Evolutionary conservation across 2,113 vertebrate species (phyloP).

Genomic region (Eulacestoma nigropectus): DNA sequence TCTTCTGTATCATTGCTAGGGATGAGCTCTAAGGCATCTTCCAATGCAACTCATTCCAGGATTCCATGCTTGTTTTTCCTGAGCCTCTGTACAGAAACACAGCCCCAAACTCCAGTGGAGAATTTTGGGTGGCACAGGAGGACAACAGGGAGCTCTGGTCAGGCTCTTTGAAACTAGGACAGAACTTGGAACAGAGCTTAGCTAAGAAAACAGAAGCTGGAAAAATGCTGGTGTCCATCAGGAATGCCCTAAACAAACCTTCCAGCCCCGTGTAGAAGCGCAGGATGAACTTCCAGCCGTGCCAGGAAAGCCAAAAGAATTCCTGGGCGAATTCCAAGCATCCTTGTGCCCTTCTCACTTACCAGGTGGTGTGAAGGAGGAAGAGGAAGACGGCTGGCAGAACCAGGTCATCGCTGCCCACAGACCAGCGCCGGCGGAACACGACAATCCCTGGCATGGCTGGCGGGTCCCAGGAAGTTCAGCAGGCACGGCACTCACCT

Average conservation of each 20-base stretch:
- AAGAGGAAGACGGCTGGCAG: constrained; percentile 97
- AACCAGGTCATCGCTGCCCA: constrained; percentile 99
- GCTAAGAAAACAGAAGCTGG: background rate
- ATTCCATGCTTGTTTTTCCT: background rate
- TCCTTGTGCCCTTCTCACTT: constrained; percentile 27
- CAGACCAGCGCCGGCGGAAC: constrained; percentile 99
- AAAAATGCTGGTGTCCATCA: background rate
- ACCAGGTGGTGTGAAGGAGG: constrained; percentile 96
- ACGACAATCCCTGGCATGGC: constrained; percentile 97
- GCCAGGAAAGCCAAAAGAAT: background rate
- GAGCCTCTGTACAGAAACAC: background rate
- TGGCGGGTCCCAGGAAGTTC: constrained; percentile 63
- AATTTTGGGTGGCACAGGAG: background rate
- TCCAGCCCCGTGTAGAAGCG: accelerated
- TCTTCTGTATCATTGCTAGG: background rate
- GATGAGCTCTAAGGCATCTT: background rate
- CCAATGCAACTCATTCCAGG: background rate
- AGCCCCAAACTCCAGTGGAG: background rate
- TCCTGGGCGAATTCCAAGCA: background rate
- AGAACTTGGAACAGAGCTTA: background rate
- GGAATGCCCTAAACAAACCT: background rate
- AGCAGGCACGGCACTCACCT: constrained; percentile 68
- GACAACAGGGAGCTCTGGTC: background rate
- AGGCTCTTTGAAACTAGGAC: background rate
- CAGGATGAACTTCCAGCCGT: background rate